These are phyloP conservation scores for Hyles vespertilio DNA, from an alignment of 1,140 invertebrate species.

Conservation along the genomic window DNA sequence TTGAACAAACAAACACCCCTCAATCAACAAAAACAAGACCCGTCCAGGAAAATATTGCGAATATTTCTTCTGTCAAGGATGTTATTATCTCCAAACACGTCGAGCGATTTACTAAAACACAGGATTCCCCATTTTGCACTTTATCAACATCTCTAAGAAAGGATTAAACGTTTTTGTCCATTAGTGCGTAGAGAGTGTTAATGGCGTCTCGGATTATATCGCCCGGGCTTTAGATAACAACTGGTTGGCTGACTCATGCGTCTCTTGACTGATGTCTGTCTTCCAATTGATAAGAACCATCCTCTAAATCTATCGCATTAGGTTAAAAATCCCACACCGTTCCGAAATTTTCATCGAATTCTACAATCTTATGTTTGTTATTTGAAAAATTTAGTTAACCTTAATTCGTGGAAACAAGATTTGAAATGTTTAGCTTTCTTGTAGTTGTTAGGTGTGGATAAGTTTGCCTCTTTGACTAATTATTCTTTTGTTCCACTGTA, in stretches of 20 bases:
- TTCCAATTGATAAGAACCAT: slow-evolving; percentile 46
- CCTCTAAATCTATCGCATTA: slow-evolving; percentile 26
- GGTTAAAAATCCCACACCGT: slow-evolving; percentile 24
- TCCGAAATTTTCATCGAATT: slow-evolving; percentile 2
- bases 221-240: slow-evolving; percentile 50
- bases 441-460: neutral
- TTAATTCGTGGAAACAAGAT: slow-evolving; percentile 1
- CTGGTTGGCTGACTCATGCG: slow-evolving; percentile 45
- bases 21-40: no score
- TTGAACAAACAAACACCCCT: no score
- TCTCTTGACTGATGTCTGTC: slow-evolving; percentile 54
- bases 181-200: slow-evolving; percentile 62
- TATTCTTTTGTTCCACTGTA: slow-evolving; percentile 11
- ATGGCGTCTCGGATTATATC: slow-evolving; percentile 66
- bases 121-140: slow-evolving; percentile 25
- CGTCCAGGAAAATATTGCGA: no score
- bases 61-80: neutral
- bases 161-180: slow-evolving; percentile 70
- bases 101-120: slow-evolving; percentile 14
- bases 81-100: slow-evolving; percentile 1
- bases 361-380: neutral
- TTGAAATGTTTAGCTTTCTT: neutral
- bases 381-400: neutral
- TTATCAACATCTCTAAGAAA: slow-evolving; percentile 44
- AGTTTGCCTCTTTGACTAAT: slow-evolving; percentile 6